Conservation (phyloP, 2,888 invertebrate species). For the Nezara viridula region DNA sequence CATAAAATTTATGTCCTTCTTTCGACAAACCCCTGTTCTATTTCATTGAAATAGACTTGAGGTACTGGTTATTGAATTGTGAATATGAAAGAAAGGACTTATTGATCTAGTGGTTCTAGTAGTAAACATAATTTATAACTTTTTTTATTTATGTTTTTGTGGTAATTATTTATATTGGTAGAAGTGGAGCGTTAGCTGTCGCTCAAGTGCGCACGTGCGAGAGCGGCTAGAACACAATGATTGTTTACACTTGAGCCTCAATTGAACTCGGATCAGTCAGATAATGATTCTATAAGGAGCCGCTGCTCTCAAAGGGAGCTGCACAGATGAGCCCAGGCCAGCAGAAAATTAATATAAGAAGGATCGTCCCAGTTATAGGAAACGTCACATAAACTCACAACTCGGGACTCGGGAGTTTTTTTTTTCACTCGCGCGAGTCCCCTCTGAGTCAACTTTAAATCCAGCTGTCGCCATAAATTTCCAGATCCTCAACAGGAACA, state of each 20-base stretch:
- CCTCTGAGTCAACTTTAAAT: slow-evolving; percentile 42
- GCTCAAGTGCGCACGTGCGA: slow-evolving; percentile 17
- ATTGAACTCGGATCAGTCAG: background rate
- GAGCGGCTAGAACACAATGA: background rate
- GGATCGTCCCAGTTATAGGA: slow-evolving; percentile 23
- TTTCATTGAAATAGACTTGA: too few relatives aligned
- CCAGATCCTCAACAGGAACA: slow-evolving; percentile 14
- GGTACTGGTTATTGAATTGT: too few relatives aligned
- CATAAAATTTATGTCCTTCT: too few relatives aligned
- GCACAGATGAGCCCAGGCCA: background rate
- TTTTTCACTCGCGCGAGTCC: background rate
- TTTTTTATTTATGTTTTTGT: background rate
- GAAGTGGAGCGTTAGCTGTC: background rate
- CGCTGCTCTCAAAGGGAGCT: background rate
- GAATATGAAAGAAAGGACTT: too few relatives aligned
- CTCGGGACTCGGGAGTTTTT: background rate
- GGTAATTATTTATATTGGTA: background rate
- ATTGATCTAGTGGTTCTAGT: background rate
- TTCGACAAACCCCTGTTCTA: too few relatives aligned
- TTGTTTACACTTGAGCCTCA: background rate
- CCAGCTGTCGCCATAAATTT: slow-evolving; percentile 39
- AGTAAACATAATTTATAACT: background rate
- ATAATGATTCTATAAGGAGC: background rate
- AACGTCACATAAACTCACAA: slow-evolving; percentile 40
- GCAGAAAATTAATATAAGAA: slow-evolving; percentile 23